Base-by-base conservation (phyloP, 1,140 invertebrate species). In the Harpegnathos saltator region DNA sequence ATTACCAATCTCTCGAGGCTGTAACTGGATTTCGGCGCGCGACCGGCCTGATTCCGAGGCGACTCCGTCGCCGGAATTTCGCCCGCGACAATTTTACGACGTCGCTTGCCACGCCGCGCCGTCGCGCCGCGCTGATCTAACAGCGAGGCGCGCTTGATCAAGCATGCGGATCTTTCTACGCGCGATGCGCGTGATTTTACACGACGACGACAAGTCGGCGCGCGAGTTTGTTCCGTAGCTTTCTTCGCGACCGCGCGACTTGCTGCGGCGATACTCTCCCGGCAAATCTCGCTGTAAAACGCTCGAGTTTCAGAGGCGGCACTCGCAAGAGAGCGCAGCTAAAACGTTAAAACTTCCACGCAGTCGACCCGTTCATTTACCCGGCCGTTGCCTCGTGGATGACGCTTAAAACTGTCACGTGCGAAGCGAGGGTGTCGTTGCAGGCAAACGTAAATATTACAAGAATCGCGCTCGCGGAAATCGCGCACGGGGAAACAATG, bases 361-460 rank as follows among this genome's bases (percentile, higher is more conserved):
- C 12, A 58, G 52, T 56, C 50, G 38, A 52, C n/a, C 33, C 61
- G 19, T 26, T 80, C 52, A 71, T 80, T 71, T 77, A 58, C 52
- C 58, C 65, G 22, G 3, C 33, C 33, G 63, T 78, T 68, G 33
- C 29, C 24, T 71, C 54, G 65, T 58, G n/a, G 52, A 78, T 69
- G 75, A 71, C 52, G 52, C 54, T 80, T 58, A 48, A 71, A 80
- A 58, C 3, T 71, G 22, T 80, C 52, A 80, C 75, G 66, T 29
- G 52, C 12, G 65, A 80, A 19, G 11, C 38, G 22, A 38, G 48
- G 33, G 74, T 69, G 65, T 48, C 63, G 75, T 80, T 80, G 75
- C 52, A 22, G 38, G 22, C n/a, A 29, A 71, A 71, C 33, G 75
- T 80, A 80, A 80, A 80, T 71, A 80, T 80, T 80, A 48, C 52